These are phyloP conservation scores for Drosophila mettleri DNA, from an alignment of 2,888 invertebrate species.

Conservation along the genomic window DNA sequence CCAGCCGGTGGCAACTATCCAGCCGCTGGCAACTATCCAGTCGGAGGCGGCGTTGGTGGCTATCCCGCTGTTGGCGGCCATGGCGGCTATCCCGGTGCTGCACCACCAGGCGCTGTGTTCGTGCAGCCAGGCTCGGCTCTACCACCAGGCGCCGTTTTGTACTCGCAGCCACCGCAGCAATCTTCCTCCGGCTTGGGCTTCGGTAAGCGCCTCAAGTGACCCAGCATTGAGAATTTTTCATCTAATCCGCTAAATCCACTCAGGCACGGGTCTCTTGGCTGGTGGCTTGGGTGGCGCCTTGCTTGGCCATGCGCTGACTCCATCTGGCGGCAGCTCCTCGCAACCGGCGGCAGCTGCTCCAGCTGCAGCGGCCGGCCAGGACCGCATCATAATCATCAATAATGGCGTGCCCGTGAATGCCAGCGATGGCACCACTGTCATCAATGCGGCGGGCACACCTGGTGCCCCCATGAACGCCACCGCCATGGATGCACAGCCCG, in stretches of 20 bases:
- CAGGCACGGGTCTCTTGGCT: constrained; percentile 83
- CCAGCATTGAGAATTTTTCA: no score
- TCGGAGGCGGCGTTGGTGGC: constrained; percentile 29
- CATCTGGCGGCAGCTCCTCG: constrained; percentile 74
- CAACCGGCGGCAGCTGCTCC: constrained; percentile 68
- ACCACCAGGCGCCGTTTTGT: constrained; percentile 77
- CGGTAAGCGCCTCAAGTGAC: constrained; percentile 65
- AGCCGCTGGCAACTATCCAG: background rate
- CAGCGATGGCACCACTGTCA: constrained; percentile 68
- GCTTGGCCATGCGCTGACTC: constrained; percentile 83
- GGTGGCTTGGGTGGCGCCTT: constrained; percentile 84
- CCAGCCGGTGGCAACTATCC: constrained; percentile 20
- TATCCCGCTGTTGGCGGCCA: constrained; percentile 64
- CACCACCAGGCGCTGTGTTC: constrained; percentile 56
- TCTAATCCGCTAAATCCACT: no score
- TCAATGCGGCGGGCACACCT: constrained; percentile 74
- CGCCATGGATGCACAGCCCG: constrained; percentile 47
- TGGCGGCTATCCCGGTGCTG: constrained; percentile 55
- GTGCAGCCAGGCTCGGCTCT: constrained; percentile 69
- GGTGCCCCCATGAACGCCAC: constrained; percentile 32
- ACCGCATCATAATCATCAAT: constrained; percentile 84
- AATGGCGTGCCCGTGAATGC: constrained; percentile 80
- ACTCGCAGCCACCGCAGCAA: constrained; percentile 78
- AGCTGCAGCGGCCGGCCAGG: constrained; percentile 69
- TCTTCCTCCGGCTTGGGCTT: constrained; percentile 83